phyloP scores from a whole-genome alignment of 2,797 vertebrate species.

The Rhinophrynus dorsalis region DNA sequence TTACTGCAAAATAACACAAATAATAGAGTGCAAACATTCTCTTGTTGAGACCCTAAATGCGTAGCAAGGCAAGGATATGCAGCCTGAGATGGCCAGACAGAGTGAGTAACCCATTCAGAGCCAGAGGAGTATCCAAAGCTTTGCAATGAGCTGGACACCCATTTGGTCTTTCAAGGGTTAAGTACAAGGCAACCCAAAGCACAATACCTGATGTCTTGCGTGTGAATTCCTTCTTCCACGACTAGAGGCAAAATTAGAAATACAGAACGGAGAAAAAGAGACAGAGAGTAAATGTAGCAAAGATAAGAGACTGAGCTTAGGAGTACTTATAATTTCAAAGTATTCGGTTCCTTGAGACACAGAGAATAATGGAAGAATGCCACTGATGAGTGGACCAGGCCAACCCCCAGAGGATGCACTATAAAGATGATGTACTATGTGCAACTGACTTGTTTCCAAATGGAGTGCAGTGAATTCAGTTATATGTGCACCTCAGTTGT shows the following conservation, averaged over 20 bases:
- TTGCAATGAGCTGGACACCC: too few species aligned
- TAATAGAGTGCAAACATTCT: conserved; percentile 4
- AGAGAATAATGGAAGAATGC: conserved; percentile 52
- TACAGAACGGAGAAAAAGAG: conserved; percentile 69
- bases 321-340: conserved; percentile 64
- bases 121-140: too few species aligned
- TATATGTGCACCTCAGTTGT: too few species aligned
- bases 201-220: conserved; percentile 94
- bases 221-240: conserved; percentile 98
- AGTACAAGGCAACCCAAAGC: conserved; percentile 52
- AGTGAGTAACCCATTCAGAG: too few species aligned
- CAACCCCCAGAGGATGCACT: too few species aligned
- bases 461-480: neutral
- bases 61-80: conserved; percentile 1
- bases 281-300: conserved; percentile 71
- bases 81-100: too few species aligned
- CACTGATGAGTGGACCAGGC: conserved; percentile 7
- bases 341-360: conserved; percentile 72
- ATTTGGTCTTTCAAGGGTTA: too few species aligned
- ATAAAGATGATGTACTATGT: neutral
- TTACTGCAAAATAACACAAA: neutral
- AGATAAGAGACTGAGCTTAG: conserved; percentile 64
- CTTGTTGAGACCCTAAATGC: neutral
- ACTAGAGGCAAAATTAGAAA: conserved; percentile 82
- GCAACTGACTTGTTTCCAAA: neutral